Evolutionary conservation across 2,113 vertebrate genomes (phyloP).

Genomic region (Malurus melanocephalus): DNA sequence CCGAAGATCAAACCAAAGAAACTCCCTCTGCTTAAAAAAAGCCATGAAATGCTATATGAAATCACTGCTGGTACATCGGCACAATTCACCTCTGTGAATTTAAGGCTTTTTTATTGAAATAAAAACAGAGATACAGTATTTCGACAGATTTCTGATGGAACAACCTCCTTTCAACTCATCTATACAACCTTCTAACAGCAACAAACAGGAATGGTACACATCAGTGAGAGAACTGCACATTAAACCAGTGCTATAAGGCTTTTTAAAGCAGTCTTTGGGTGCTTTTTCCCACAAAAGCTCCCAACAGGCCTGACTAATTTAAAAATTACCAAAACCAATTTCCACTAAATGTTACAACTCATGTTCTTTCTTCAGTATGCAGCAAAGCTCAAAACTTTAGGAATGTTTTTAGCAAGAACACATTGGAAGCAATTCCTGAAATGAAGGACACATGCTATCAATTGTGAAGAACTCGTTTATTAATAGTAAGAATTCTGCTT

Average conservation of each 20-base stretch:
- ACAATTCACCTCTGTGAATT: background rate
- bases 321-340: background rate
- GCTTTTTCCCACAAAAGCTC: background rate
- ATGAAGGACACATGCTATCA: rapidly evolving
- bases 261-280: background rate
- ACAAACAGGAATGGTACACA: background rate
- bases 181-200: background rate
- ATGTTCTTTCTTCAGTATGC: background rate
- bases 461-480: background rate
- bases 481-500: background rate
- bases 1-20: background rate
- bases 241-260: background rate
- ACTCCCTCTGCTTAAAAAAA: background rate
- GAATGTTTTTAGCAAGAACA: background rate
- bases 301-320: background rate
- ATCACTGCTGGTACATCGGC: background rate
- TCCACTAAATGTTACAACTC: background rate
- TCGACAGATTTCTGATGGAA: background rate
- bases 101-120: background rate
- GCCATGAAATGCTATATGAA: background rate
- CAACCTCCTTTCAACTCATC: background rate
- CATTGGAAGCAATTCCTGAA: background rate
- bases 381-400: background rate
- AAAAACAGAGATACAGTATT: background rate
- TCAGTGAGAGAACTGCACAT: background rate